These are phyloP conservation scores for Haliclystus octoradiatus DNA, from an alignment of 30 jellyfish, hydroid and myxozoan genomes.

Conservation along the genomic window DNA sequence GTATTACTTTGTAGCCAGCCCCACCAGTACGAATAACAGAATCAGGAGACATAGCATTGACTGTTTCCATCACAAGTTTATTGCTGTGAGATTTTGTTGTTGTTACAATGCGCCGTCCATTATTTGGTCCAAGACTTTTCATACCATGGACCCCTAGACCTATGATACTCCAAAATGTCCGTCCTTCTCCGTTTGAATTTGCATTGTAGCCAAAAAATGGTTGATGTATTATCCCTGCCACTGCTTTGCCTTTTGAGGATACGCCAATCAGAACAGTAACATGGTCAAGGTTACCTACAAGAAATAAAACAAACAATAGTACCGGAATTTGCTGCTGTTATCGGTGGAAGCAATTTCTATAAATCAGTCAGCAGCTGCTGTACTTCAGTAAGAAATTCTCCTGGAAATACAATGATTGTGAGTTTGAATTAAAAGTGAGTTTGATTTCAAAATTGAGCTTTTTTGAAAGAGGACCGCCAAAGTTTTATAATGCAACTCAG, in stretches of 20 bases:
- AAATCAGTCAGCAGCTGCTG: no score
- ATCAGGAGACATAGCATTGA: conserved; percentile 63
- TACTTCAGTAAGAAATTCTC: no score
- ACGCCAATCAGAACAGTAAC: conserved; percentile 92
- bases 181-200: conserved; percentile 40
- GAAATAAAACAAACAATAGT: background rate
- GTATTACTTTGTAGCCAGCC: conserved; percentile 70
- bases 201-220: conserved; percentile 49
- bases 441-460: no score
- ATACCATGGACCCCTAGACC: conserved; percentile 88
- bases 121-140: conserved; percentile 14
- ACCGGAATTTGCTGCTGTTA: background rate
- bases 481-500: no score
- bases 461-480: no score
- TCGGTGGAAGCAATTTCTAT: no score
- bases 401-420: no score
- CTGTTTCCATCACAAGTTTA: conserved; percentile 62
- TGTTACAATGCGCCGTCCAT: conserved; percentile 67
- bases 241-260: conserved; percentile 90
- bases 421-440: no score
- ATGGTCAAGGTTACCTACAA: conserved; percentile 70
- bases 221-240: conserved; percentile 96
- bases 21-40: conserved; percentile 82
- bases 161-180: conserved; percentile 88
- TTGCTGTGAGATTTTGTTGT: conserved; percentile 87